Evolutionary conservation across 1,140 invertebrate species (phyloP).

Genomic region (Pseudomyrmex sp.): DNA sequence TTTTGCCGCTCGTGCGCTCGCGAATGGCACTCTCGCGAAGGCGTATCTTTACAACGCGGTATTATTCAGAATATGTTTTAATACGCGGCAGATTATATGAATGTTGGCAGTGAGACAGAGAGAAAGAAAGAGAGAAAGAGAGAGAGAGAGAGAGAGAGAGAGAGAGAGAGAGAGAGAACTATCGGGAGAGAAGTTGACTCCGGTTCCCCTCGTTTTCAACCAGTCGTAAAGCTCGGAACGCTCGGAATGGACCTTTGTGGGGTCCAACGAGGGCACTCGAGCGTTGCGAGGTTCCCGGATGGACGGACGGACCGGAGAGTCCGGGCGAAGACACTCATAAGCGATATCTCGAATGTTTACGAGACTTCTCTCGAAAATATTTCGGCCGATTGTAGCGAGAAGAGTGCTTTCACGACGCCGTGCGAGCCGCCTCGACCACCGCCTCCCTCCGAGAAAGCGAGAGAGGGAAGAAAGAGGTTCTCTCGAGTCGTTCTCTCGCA

Average conservation of each 20-base stretch:
- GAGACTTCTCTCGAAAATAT: conserved; percentile 75
- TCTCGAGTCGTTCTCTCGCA: conserved; percentile 6
- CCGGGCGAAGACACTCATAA: conserved; percentile 68
- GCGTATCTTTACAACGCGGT: neutral
- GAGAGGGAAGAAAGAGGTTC: neutral
- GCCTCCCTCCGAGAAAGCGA: neutral
- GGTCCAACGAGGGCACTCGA: conserved; percentile 54
- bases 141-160: no score
- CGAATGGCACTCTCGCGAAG: neutral
- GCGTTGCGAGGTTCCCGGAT: conserved; percentile 51
- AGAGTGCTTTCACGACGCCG: conserved; percentile 42
- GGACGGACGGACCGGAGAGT: conserved; percentile 10
- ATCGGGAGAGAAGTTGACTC: conserved; percentile 28
- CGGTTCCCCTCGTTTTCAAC: conserved; percentile 47
- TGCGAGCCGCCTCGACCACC: conserved; percentile 24
- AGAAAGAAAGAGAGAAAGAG: no score
- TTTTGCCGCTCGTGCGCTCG: neutral
- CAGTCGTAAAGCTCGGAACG: conserved; percentile 68
- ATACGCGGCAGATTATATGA: conserved; percentile 28
- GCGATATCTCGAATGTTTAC: conserved; percentile 70
- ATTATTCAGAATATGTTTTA: conserved; percentile 50
- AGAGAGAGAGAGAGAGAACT: neutral
- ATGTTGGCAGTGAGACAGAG: conserved; percentile 5
- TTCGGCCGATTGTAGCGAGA: conserved; percentile 73
- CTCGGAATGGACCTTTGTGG: conserved; percentile 64